A percentile compares a stretch with the other conserved stretches of the same genome.
These are phyloP conservation scores for Burhinus bistriatus DNA, from an alignment of 2,113 vertebrate genomes.

Conservation along the genomic window DNA sequence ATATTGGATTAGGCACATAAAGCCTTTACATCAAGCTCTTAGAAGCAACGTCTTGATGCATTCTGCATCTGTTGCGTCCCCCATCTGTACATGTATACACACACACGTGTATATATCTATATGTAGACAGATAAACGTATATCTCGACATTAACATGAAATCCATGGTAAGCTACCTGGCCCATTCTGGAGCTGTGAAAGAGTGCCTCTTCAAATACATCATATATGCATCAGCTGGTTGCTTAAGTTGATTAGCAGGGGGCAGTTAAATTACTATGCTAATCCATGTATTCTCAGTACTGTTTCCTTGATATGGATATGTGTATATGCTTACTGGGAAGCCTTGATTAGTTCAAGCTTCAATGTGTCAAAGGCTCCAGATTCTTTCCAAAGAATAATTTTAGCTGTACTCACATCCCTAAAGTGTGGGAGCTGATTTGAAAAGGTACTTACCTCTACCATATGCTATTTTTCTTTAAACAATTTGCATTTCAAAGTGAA, in stretches of 20 bases:
- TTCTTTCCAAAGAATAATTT: slow-evolving; percentile 77
- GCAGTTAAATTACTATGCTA: slow-evolving; percentile 74
- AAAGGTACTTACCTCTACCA: slow-evolving; percentile 78
- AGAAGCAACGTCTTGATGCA: background rate
- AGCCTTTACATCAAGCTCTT: background rate
- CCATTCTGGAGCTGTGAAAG: background rate
- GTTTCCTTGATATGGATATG: slow-evolving; percentile 74
- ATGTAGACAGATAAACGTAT: accelerated
- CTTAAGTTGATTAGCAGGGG: slow-evolving; percentile 69
- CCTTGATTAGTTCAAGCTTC: slow-evolving; percentile 76
- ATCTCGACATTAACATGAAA: background rate
- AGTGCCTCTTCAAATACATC: slow-evolving; percentile 9
- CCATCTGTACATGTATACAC: accelerated
- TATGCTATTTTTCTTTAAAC: slow-evolving; percentile 81
- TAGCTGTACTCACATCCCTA: slow-evolving; percentile 61
- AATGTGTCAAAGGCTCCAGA: slow-evolving; percentile 71
- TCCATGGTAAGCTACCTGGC: slow-evolving; percentile 1
- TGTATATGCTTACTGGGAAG: slow-evolving; percentile 54
- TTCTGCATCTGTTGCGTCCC: background rate
- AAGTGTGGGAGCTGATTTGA: slow-evolving; percentile 75
- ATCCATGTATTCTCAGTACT: slow-evolving; percentile 66
- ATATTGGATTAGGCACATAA: background rate
- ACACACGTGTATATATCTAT: background rate
- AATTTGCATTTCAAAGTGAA: slow-evolving; percentile 83
- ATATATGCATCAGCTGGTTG: slow-evolving; percentile 60